phyloP scores from a whole-genome alignment of 2,797 vertebrate genomes.

The Muscicapa striata region DNA sequence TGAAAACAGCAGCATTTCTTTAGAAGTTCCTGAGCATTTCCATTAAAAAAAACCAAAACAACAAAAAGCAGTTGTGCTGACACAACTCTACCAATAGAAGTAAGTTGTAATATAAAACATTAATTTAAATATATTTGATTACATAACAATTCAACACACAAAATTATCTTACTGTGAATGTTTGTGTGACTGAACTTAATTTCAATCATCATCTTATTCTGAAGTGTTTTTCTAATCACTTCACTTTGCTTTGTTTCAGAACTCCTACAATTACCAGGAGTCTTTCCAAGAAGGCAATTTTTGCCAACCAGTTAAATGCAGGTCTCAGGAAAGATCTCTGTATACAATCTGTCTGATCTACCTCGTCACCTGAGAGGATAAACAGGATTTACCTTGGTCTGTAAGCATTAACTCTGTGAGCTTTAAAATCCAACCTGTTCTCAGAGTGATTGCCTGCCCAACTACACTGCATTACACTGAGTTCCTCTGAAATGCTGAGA shows the following conservation, averaged over 20 bases:
- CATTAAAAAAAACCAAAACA: neutral
- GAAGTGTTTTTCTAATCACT: neutral
- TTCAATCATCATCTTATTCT: neutral
- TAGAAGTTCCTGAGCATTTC: neutral
- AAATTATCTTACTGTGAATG: neutral
- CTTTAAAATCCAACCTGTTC: slow-evolving; percentile 32
- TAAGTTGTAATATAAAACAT: neutral
- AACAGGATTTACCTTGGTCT: slow-evolving; percentile 35
- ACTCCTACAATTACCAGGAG: neutral
- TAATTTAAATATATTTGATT: neutral
- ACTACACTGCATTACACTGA: neutral
- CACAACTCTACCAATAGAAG: neutral
- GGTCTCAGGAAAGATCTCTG: neutral
- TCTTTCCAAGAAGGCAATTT: neutral
- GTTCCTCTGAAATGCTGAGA: neutral
- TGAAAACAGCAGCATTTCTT: neutral
- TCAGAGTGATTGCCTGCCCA: slow-evolving; percentile 16
- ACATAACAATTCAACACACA: neutral
- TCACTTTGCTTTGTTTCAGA: neutral
- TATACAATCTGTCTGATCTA: slow-evolving; percentile 34
- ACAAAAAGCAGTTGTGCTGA: neutral
- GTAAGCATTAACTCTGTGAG: slow-evolving; percentile 38
- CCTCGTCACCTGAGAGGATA: slow-evolving; percentile 50
- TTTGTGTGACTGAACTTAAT: neutral
- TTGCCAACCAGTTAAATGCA: neutral